phyloP scores from a whole-genome alignment of 2,888 invertebrate genomes.

The Cybosia mesomella region DNA sequence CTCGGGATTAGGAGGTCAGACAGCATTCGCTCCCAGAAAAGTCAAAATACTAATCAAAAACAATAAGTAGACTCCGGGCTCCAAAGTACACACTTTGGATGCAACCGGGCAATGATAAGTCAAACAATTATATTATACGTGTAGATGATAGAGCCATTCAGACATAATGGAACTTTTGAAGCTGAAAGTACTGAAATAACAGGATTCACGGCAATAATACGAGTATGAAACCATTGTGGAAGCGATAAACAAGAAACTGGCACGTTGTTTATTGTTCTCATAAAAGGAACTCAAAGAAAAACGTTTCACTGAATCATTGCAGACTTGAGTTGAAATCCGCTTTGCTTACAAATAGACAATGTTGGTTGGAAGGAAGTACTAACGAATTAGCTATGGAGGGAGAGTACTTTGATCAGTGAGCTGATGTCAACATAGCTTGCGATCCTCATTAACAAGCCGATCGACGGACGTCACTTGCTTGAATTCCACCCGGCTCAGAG shows the following conservation, averaged over 20 bases:
- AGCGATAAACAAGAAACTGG: slow-evolving; percentile 41
- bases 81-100: no score
- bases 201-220: slow-evolving; percentile 16
- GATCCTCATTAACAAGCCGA: slow-evolving; percentile 80
- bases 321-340: slow-evolving; percentile 42
- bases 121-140: no score
- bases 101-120: no score
- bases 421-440: slow-evolving; percentile 76
- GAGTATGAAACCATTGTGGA: slow-evolving; percentile 16
- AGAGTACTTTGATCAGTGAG: slow-evolving; percentile 75
- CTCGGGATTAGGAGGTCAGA: no score
- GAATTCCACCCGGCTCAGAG: slow-evolving; percentile 28
- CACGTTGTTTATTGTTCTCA: slow-evolving; percentile 38
- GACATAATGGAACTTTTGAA: neutral
- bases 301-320: slow-evolving; percentile 49
- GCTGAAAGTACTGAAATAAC: neutral
- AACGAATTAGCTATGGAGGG: slow-evolving; percentile 52
- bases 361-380: slow-evolving; percentile 48
- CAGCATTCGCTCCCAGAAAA: no score
- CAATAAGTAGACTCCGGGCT: no score
- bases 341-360: slow-evolving; percentile 73
- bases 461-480: slow-evolving; percentile 63
- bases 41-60: no score
- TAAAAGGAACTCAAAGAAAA: slow-evolving; percentile 43
- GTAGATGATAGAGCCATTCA: no score